phyloP scores from a whole-genome alignment of 2,888 invertebrate genomes.

The Drosophila rellima region DNA sequence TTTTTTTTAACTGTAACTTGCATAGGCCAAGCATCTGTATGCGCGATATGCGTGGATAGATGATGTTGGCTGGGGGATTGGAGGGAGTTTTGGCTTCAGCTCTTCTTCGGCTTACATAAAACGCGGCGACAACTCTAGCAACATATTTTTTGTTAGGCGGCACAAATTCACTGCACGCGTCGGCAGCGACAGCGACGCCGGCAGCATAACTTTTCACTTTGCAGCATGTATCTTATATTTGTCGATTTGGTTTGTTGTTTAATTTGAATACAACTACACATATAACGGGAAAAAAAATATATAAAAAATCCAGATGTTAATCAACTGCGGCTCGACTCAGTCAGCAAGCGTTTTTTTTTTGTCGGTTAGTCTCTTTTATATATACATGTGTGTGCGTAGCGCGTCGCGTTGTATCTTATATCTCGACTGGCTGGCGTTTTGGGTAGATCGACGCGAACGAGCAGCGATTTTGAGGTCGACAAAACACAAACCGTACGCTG shows the following conservation, averaged over 20 bases:
- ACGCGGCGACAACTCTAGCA: constrained; percentile 64
- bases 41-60: constrained; percentile 37
- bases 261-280: constrained; percentile 13
- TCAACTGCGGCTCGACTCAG: constrained; percentile 26
- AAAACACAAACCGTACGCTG: constrained; percentile 58
- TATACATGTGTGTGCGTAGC: constrained; percentile 31
- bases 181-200: constrained; percentile 57
- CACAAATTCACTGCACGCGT: constrained; percentile 64
- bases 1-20: constrained; percentile 25
- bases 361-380: constrained; percentile 30
- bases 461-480: constrained; percentile 20
- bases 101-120: constrained; percentile 54
- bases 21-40: constrained; percentile 54
- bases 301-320: constrained; percentile 38
- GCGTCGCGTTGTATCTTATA: constrained; percentile 54
- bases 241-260: constrained; percentile 17
- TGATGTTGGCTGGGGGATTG: background rate
- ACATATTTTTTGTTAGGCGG: constrained; percentile 64
- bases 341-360: constrained; percentile 15
- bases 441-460: constrained; percentile 47
- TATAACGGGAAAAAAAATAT: constrained; percentile 40
- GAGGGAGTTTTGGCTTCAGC: constrained; percentile 11
- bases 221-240: constrained; percentile 55
- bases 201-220: constrained; percentile 66
- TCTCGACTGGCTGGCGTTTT: constrained; percentile 35